Evolutionary conservation across 1,140 invertebrate genomes (phyloP), one percentile per base, ranked within the genome.

Genomic region (Bombus superbus): DNA sequence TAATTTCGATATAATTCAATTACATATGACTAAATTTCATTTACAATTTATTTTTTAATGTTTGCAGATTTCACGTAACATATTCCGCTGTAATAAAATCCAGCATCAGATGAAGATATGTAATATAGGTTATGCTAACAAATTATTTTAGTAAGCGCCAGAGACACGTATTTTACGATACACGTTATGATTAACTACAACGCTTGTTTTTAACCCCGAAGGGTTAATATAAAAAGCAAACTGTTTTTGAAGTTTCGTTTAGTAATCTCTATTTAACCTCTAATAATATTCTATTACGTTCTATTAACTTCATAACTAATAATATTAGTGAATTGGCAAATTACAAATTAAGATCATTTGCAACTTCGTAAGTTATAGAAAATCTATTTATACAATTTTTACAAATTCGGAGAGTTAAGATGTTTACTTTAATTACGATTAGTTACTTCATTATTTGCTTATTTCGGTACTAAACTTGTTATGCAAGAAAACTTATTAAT

Each of bases 61-160:
- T 64, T 42, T 11, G 28, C 11, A 22, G 4, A 57, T 77, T 59
- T n/a, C 53, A 13, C 1, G 38, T 22, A 22, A 57, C 15, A 53
- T 40, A 68, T 40, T 40, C 32, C 18, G 42, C 3, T 13, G 59
- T 62, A 83, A 66, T 76, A 76, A 68, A 40, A 83, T 53, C 32
- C n/a, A 42, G 28, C 71, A 66, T n/a, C 59, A 15, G 25, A 35
- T 4, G 44, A 40, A 44, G 62, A 28, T 40, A 53, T 22, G 47
- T 53, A 66, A 83, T 53, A 22, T 6, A 35, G 38, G 25, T 38
- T 44, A 35, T 59, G 57, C 3, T 66, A 77, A 66, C 18, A 57
- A 83, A 83, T 53, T 42, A 28, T 42, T 77, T 66, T 40, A 68
- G 18, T 35, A 28, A 13, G 22, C 35, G 62, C 42, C 73, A 53